phyloP scores from a whole-genome alignment of 2,113 vertebrate species.

The Engystomops pustulosus region DNA sequence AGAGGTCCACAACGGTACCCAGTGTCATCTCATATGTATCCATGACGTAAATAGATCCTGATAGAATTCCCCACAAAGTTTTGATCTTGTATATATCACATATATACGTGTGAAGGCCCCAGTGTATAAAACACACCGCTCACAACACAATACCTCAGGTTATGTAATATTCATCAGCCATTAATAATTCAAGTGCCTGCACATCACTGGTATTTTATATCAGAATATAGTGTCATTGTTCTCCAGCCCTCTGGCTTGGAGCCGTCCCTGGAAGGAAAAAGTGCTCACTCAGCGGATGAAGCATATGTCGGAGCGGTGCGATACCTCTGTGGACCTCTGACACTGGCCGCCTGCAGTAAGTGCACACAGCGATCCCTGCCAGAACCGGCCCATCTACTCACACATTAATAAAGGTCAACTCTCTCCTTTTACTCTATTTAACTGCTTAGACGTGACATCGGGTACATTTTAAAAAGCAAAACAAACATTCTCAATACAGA shows the following conservation, averaged over 20 bases:
- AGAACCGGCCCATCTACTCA: not conserved
- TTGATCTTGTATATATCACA: too few species aligned
- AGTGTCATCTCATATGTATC: too few species aligned
- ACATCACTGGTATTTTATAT: not conserved
- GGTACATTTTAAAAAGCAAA: not conserved
- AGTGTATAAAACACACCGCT: not conserved
- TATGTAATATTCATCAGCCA: constrained; percentile 18
- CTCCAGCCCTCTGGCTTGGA: not conserved
- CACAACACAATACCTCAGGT: not conserved
- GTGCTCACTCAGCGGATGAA: not conserved
- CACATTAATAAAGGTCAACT: not conserved
- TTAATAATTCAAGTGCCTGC: constrained; percentile 7
- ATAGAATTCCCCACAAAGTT: too few species aligned
- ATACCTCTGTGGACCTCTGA: not conserved
- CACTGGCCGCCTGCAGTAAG: not conserved
- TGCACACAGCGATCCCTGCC: not conserved
- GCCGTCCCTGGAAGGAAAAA: not conserved
- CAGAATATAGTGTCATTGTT: constrained; percentile 5
- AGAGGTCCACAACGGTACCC: too few species aligned
- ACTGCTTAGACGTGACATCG: not conserved
- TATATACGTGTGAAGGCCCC: not conserved
- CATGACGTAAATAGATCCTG: too few species aligned
- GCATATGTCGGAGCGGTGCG: constrained; percentile 13
- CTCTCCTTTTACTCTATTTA: not conserved
- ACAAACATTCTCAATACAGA: too few species aligned